Evolutionary conservation across 2,888 invertebrate genomes (phyloP).

Genomic region (Microplitis manilae): DNA sequence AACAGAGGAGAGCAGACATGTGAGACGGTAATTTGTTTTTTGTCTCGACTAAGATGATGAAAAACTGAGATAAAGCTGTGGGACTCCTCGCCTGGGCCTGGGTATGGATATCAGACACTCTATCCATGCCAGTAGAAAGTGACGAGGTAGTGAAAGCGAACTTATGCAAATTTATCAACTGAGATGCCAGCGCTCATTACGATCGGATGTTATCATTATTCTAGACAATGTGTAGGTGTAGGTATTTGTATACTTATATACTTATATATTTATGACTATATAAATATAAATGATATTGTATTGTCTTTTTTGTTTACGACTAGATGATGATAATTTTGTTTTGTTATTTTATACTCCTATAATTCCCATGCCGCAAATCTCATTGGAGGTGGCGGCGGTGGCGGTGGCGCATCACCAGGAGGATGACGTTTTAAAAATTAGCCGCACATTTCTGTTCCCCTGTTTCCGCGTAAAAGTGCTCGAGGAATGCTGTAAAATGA

Average conservation of each 20-base stretch:
- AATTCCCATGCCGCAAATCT: constrained; percentile 35
- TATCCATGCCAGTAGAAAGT: constrained; percentile 31
- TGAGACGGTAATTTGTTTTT: not conserved
- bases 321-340: no score
- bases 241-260: not conserved
- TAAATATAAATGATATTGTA: no score
- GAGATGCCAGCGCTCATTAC: constrained; percentile 14
- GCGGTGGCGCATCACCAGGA: not conserved
- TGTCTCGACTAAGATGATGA: not conserved
- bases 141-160: constrained; percentile 41
- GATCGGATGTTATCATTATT: constrained; percentile 13
- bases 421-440: not conserved
- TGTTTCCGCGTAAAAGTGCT: constrained; percentile 44
- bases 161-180: constrained; percentile 38
- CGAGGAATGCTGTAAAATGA: constrained; percentile 48
- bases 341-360: no score
- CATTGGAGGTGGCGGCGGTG: constrained; percentile 15
- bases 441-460: constrained; percentile 26
- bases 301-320: no score
- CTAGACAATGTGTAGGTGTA: constrained; percentile 25
- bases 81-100: not conserved
- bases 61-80: constrained; percentile 5
- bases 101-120: not conserved
- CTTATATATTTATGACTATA: no score
- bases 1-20: not conserved